A percentile compares a stretch with the other conserved stretches of the same genome.
phyloP scores from a whole-genome alignment of 2,113 vertebrate species.

The Emydocephalus ijimae region DNA sequence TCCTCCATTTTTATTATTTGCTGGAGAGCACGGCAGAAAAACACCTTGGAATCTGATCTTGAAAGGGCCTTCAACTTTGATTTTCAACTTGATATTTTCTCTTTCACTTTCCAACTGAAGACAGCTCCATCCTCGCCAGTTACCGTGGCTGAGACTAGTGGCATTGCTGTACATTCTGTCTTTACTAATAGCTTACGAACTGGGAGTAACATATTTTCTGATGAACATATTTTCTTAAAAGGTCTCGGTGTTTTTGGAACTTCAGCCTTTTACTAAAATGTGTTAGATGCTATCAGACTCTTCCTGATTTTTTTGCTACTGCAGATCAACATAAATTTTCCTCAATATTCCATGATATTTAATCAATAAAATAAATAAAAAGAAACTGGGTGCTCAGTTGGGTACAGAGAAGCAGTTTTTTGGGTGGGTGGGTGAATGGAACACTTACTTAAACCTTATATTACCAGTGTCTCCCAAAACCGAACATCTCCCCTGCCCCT shows the following conservation, averaged over 20 bases:
- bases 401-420: background rate
- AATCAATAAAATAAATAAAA: background rate
- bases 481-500: background rate
- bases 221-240: background rate
- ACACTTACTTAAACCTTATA: background rate
- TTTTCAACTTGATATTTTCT: background rate
- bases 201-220: background rate
- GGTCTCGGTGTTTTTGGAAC: background rate
- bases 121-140: background rate
- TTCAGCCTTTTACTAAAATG: background rate
- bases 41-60: background rate
- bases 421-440: too few relatives aligned
- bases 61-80: background rate
- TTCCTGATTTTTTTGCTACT: background rate
- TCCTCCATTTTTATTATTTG: background rate
- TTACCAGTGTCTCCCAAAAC: too few relatives aligned
- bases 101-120: background rate
- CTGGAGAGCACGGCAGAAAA: background rate
- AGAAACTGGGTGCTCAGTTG: background rate
- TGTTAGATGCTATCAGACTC: background rate
- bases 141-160: background rate
- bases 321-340: background rate
- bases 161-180: background rate
- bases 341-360: background rate
- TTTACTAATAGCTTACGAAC: background rate